Base-by-base conservation (phyloP, 2,888 invertebrate species). In the Trileptium ribeirensis region DNA sequence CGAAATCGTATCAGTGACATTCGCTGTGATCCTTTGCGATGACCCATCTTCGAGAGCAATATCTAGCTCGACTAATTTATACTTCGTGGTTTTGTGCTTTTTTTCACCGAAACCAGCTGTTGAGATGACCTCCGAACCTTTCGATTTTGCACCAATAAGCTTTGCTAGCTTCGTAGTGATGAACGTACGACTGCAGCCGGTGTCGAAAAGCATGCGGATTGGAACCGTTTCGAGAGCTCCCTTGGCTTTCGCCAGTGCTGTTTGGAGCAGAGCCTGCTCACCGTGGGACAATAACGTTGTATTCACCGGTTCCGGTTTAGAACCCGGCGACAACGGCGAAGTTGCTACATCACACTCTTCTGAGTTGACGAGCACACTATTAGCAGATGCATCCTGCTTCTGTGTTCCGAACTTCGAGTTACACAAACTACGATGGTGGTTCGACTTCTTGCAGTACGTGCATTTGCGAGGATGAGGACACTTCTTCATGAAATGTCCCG, bases 361-460 rank as follows among this genome's bases (percentile, higher is more conserved):
- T 8, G 51, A 51, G 8, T 51, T 51, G n/a, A n/a, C n/a, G n/a
- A n/a, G n/a, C n/a, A n/a, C n/a, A n/a, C n/a, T n/a, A n/a, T n/a
- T n/a, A n/a, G n/a, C n/a, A 24, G 51, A 51, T 8, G 51, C 51
- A 15, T 51, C 51, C 24, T 8, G 51, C 51, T 51, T 51, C n/a
- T n/a, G n/a, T n/a, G n/a, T n/a, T n/a, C n/a, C n/a, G 39, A 75
- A 75, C 39, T 75, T 24, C 37, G n/a, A n/a, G 24, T 37, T n/a
- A 36, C 77, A 75, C 39, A 75, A 15, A 38, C 77, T 75, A 36
- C 77, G 36, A 38, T 75, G 77, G n/a, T 75, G 77, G n/a, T 2
- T 36, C 34, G 77, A 75, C 39, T 75, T 36, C 37, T 75, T 75
- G 77, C 77, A 75, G 38, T 75, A 75, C n/a, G 36, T 33, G 37